phyloP scores from a whole-genome alignment of 1,140 invertebrate genomes.

The Mylabris phalerata region DNA sequence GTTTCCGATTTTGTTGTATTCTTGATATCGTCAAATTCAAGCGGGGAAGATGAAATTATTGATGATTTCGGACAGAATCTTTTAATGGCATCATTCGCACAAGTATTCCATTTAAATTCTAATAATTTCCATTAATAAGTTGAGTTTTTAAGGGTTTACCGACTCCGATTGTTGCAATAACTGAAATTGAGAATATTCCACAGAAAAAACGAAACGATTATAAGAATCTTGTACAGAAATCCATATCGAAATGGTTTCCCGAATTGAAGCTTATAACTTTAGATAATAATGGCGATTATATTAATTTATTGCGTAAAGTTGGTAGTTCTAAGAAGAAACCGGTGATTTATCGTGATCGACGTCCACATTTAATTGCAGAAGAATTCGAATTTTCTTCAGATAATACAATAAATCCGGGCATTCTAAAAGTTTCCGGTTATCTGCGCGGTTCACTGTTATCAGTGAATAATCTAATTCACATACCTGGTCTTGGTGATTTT shows the following conservation, averaged over 20 bases:
- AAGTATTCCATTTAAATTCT: conserved; percentile 40
- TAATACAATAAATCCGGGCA: conserved; percentile 49
- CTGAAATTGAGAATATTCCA: conserved; percentile 65
- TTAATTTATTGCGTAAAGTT: conserved; percentile 72
- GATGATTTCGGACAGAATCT: conserved; percentile 26
- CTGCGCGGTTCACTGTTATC: conserved; percentile 71
- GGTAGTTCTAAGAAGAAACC: conserved; percentile 72
- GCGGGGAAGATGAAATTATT: conserved; percentile 38
- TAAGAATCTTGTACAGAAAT: conserved; percentile 69
- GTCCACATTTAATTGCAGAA: conserved; percentile 78
- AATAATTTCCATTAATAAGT: background rate
- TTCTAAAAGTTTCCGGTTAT: conserved; percentile 79
- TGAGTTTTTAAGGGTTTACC: conserved; percentile 57
- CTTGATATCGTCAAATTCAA: conserved; percentile 54
- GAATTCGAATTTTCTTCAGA: conserved; percentile 60
- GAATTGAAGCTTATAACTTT: conserved; percentile 73
- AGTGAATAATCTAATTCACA: conserved; percentile 83
- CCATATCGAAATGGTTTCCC: conserved; percentile 70
- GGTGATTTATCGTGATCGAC: conserved; percentile 65
- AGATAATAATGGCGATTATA: conserved; percentile 67
- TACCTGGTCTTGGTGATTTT: conserved; percentile 87
- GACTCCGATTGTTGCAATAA: conserved; percentile 67
- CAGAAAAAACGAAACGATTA: conserved; percentile 65
- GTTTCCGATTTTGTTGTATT: conserved; percentile 76
- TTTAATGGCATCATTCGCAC: conserved; percentile 66